A percentile compares a stretch with the other conserved stretches of the same genome.
Evolutionary conservation across 2,113 vertebrate genomes (phyloP).

Genomic region (Lates calcarifer): DNA sequence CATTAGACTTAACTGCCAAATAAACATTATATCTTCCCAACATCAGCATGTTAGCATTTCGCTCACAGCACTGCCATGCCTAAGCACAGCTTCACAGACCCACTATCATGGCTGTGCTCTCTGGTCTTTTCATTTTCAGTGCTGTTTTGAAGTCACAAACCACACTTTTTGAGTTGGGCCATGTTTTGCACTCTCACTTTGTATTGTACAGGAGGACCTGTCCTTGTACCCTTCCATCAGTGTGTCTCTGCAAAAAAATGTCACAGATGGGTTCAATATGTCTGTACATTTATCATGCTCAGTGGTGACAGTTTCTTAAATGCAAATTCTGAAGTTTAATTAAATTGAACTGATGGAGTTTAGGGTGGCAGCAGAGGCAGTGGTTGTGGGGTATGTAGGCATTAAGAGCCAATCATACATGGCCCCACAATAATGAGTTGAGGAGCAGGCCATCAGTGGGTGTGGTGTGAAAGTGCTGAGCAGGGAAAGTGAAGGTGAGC

Average conservation of each 20-base stretch:
- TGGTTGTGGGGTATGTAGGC: conserved; percentile 66
- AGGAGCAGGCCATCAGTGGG: conserved; percentile 71
- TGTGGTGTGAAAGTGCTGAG: conserved; percentile 82
- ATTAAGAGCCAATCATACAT: conserved; percentile 68
- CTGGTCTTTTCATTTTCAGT: background rate
- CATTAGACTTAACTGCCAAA: too few relatives aligned
- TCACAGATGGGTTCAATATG: conserved; percentile 39
- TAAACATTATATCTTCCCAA: background rate
- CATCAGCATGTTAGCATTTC: background rate
- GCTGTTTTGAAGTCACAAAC: background rate
- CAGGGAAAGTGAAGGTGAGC: conserved; percentile 77
- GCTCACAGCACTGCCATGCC: background rate
- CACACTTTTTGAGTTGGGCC: background rate
- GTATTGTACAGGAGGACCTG: background rate
- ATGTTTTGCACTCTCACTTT: conserved; percentile 1
- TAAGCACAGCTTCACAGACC: background rate
- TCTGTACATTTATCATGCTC: conserved; percentile 65
- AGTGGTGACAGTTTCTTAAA: conserved; percentile 62
- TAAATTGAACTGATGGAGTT: conserved; percentile 66
- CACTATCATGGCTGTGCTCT: background rate
- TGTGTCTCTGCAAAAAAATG: conserved; percentile 22
- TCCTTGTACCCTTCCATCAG: conserved; percentile 31
- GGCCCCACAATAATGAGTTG: conserved; percentile 78
- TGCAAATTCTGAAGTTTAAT: conserved; percentile 71
- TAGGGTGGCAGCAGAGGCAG: conserved; percentile 55